Conservation (phyloP, 1,140 invertebrate genomes). For the Heliconius eleuchia region DNA sequence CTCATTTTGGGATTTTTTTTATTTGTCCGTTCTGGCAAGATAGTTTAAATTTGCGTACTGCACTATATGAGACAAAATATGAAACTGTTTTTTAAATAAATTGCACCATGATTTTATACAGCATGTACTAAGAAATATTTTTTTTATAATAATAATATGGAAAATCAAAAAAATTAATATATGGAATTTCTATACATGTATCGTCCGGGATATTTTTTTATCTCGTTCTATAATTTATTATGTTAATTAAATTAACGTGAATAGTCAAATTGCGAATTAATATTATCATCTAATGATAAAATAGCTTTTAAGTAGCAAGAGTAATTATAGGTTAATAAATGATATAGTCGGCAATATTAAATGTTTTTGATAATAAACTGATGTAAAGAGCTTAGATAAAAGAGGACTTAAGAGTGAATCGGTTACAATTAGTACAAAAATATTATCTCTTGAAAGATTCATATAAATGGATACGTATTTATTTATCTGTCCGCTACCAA, state of each 20-base stretch:
- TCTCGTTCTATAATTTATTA: not conserved
- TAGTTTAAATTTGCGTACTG: no score
- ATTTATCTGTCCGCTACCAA: no score
- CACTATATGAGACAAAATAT: no score
- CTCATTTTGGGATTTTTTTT: no score
- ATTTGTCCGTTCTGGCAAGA: no score
- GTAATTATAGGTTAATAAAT: not conserved
- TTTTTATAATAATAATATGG: no score
- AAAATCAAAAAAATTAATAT: not conserved
- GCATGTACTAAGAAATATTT: no score
- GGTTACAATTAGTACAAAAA: not conserved
- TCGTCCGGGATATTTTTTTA: not conserved
- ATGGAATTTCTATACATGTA: not conserved
- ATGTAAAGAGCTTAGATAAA: not conserved
- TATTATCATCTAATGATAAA: slow-evolving; percentile 10
- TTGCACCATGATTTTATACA: no score
- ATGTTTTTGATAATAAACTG: slow-evolving; percentile 5
- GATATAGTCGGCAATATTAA: slow-evolving; percentile 7
- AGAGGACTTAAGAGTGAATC: not conserved
- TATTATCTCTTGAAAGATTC: not conserved
- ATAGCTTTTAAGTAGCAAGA: slow-evolving; percentile 1
- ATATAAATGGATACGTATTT: no score
- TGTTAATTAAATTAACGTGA: not conserved
- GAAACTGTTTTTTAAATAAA: no score
- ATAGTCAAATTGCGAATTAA: slow-evolving; percentile 1